Evolutionary conservation across 1,140 invertebrate species (phyloP), one percentile per base, ranked within the genome.

Genomic region (Tachypleus tridentatus): DNA sequence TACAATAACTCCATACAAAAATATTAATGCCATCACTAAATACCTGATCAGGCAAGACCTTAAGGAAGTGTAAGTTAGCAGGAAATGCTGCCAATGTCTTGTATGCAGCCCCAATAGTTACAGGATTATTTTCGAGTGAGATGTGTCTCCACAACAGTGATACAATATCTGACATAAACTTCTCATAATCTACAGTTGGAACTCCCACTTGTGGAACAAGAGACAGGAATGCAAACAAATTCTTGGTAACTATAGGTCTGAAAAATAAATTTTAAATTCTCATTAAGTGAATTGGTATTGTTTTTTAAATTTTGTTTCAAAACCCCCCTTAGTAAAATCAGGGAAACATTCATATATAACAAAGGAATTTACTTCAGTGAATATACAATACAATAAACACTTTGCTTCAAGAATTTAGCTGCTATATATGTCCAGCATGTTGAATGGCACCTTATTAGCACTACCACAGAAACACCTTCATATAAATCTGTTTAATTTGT

Each of bases 171-270:
- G 8, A 58, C 63, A 67, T 64, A 52, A 64, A 67, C 29, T 61
- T 64, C 48, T 67, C 66, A 67, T 62, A 67, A 56, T 64, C 63
- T 56, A 53, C 52, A 4, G 66, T 64, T 59, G 57, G 61, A 7
- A 67, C 66, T 59, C 56, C 47, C 8, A 67, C 11, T 29, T 64
- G 60, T 5, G 66, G 66, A n/a, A 64, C 47, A 29, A 67, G 52
- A 48, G 54, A 8, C n/a, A 67, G 61, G 4, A 67, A 47, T 54
- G 59, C 50, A 60, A 48, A 67, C 63, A 67, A 62, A 53, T 51
- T 11, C 9, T 60, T 62, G 4, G 50, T 61, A 9, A 67, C 58
- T 5, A 61, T 8, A 29, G 59, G 3, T 54, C 65, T 67, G 49
- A 10, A 54, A 54, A 54, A 9, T 54, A 54, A 54, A 54, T 29